Base-by-base conservation (phyloP, 2,113 vertebrate species). In the Seriola rivoliana region DNA sequence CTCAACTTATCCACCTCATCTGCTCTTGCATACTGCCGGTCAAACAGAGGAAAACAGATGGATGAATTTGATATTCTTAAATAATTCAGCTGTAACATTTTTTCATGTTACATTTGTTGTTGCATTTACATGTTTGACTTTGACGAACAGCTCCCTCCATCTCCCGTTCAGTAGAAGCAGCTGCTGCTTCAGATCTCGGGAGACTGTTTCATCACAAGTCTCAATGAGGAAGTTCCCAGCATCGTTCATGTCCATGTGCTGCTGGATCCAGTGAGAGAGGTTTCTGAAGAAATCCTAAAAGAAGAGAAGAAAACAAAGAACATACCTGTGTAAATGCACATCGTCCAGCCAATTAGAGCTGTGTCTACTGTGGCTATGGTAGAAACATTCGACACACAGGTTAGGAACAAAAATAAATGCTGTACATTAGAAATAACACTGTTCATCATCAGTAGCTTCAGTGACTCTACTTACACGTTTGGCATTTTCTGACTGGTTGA, bases 161-260 rank as follows among this genome's bases (percentile, higher is more conserved):
- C 95, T 91, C 62, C 95, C 95, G 5, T 96, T 96, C 6, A 99
- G 95, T 21, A 99, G 90, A 0, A 99, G 93, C 44, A 99, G 93
- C 64, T 99, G 98, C 90, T 99, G 98, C 81, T 99, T 99, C 21
- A 99, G 95, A 73, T 99, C 98, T 48, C 97, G 95, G 29, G 98
- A 99, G 68, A 99, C 96, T 0, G 95, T 95, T n/a, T 99, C 98
- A 54, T 99, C 97, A 19, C 97, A 99, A 0, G 98, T 99, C 93
- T 99, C 98, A 21, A 99, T 99, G 2, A 99, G 96, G 85, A 99
- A 99, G 93, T 99, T 99, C 42, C 98, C 98, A 3, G 98, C 96
- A 57, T 99, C 98, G 2, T 99, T 99, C 98, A 99, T 99, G 85
- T 97, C 95, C 80, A 96, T 96, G 84, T 99, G 98, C 85, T 99